Conservation (phyloP, 2,888 invertebrate species). For the Diarsia rubi region DNA sequence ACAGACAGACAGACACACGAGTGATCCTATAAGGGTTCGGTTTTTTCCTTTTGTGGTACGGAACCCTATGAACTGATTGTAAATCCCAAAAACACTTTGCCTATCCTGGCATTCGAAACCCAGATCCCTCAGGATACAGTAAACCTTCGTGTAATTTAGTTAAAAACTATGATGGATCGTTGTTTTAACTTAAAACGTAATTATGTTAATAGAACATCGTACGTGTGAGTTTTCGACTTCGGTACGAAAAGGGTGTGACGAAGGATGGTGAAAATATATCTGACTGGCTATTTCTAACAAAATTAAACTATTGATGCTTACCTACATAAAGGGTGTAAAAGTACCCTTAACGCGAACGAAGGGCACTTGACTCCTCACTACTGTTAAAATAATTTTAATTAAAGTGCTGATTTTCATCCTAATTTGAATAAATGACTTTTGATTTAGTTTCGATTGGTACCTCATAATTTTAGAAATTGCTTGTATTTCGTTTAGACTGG, state of each 20-base stretch:
- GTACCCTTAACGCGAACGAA: no score
- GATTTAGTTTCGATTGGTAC: neutral
- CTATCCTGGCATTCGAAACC: neutral
- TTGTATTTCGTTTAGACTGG: neutral
- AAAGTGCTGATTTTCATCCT: neutral
- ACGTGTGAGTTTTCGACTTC: constrained; percentile 12
- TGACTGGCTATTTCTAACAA: neutral
- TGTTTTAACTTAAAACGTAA: constrained; percentile 40
- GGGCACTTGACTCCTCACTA: no score
- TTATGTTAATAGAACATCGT: constrained; percentile 37
- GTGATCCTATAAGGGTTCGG: no score
- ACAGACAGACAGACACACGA: no score
- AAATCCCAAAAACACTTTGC: neutral
- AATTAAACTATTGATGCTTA: neutral
- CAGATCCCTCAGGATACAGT: neutral
- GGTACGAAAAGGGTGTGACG: constrained; percentile 28
- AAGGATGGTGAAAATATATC: constrained; percentile 18
- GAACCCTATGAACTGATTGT: no score
- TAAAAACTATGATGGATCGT: constrained; percentile 41
- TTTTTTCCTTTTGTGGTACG: no score
- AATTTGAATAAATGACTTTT: neutral
- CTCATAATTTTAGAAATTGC: neutral
- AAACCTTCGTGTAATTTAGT: constrained; percentile 5
- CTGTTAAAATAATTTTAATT: no score
- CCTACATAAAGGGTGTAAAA: no score